Conservation (phyloP, 1,140 invertebrate genomes). For the Neodiprion virginianus region DNA sequence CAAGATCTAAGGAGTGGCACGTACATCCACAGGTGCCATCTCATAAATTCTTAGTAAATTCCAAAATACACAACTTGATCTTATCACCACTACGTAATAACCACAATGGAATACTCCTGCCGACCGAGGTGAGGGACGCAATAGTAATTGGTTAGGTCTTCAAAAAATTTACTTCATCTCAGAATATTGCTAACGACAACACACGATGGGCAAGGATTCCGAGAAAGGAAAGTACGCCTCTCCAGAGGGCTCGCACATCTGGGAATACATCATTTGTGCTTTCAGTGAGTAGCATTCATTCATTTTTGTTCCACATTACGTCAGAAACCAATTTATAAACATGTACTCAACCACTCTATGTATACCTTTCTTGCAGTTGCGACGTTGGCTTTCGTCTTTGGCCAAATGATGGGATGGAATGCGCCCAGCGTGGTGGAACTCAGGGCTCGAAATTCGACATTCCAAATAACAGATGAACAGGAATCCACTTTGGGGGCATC, state of each 20-base stretch:
- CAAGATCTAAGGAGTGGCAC: too few species aligned
- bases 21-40: too few species aligned
- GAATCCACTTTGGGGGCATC: constrained; percentile 57
- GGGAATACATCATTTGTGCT: constrained; percentile 33
- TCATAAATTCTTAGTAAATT: background rate
- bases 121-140: too few species aligned
- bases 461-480: constrained; percentile 37
- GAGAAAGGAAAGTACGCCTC: constrained; percentile 32
- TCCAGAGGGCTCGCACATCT: constrained; percentile 33
- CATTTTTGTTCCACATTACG: too few species aligned
- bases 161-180: too few species aligned
- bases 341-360: background rate
- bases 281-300: constrained; percentile 29
- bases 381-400: constrained; percentile 35
- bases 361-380: constrained; percentile 29
- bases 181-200: background rate
- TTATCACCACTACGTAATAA: background rate
- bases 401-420: constrained; percentile 54
- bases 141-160: too few species aligned
- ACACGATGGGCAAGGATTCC: background rate
- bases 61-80: background rate
- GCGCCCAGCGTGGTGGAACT: constrained; percentile 56
- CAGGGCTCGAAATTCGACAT: constrained; percentile 34
- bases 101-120: too few species aligned
- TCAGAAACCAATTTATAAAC: too few species aligned